A percentile compares a stretch with the other conserved stretches of the same genome.
phyloP scores from a whole-genome alignment of 92 coral and sea anemone genomes.

The Scolanthus callimorphus region DNA sequence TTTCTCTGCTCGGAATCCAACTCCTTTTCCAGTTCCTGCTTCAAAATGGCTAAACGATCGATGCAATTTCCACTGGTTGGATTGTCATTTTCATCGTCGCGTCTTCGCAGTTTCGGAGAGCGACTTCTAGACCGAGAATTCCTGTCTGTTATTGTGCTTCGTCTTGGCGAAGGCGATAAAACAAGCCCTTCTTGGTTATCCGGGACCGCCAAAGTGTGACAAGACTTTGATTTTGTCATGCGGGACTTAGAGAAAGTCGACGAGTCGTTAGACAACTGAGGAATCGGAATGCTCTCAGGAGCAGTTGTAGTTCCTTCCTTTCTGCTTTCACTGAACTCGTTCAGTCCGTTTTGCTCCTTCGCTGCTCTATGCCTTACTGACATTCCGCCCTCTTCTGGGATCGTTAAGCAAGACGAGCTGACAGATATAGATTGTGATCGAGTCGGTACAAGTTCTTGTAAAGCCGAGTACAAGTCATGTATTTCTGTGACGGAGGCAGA shows the following conservation, averaged over 20 bases:
- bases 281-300: not conserved
- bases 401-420: not conserved
- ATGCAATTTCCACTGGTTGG: not conserved
- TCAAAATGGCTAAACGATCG: not conserved
- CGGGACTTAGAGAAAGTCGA: not conserved
- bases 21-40: not conserved
- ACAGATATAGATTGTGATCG: constrained; percentile 10
- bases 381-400: not conserved
- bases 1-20: not conserved
- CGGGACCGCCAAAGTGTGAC: not conserved
- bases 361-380: not conserved
- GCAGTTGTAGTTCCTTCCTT: not conserved
- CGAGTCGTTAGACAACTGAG: not conserved
- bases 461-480: constrained; percentile 59
- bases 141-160: not conserved
- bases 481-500: constrained; percentile 78
- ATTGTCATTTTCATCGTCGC: not conserved
- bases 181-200: not conserved
- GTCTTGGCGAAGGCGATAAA: not conserved
- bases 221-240: not conserved
- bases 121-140: not conserved
- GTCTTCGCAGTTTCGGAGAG: not conserved
- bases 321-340: not conserved
- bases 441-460: constrained; percentile 78
- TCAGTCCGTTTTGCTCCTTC: no score